Evolutionary conservation across 2,797 vertebrate genomes (phyloP).

Genomic region (Chelidonichthys spinosus): DNA sequence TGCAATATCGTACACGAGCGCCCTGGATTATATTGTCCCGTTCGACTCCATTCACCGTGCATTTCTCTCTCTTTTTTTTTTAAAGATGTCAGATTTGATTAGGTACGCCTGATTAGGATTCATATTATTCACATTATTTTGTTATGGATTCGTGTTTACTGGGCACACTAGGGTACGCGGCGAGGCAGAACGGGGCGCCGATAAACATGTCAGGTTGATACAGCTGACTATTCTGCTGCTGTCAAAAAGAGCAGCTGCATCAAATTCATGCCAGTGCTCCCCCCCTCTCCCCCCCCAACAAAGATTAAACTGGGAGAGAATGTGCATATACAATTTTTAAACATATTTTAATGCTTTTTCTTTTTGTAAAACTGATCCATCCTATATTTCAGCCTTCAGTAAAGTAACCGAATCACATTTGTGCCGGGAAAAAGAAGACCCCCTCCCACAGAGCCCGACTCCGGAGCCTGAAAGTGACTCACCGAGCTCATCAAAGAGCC

Average conservation of each 20-base stretch:
- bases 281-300: background rate
- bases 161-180: slow-evolving; percentile 32
- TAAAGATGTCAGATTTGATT: slow-evolving; percentile 65
- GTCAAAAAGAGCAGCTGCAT: slow-evolving; percentile 53
- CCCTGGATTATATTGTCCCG: slow-evolving; percentile 24
- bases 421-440: too few relatives aligned
- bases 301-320: slow-evolving; percentile 29
- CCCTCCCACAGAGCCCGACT: slow-evolving; percentile 17
- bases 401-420: too few relatives aligned
- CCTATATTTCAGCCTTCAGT: slow-evolving; percentile 10
- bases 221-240: slow-evolving; percentile 46
- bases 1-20: slow-evolving; percentile 40
- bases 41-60: slow-evolving; percentile 45
- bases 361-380: background rate
- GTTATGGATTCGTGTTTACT: slow-evolving; percentile 57
- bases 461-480: slow-evolving; percentile 40
- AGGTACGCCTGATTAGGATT: slow-evolving; percentile 67
- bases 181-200: slow-evolving; percentile 46
- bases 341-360: background rate
- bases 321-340: background rate
- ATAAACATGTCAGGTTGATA: slow-evolving; percentile 67
- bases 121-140: slow-evolving; percentile 69
- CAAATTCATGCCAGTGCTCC: slow-evolving; percentile 22
- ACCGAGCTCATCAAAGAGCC: slow-evolving; percentile 37
- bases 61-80: slow-evolving; percentile 19